Conservation (phyloP, 2,888 invertebrate species). For the Athrips mouffetella region DNA sequence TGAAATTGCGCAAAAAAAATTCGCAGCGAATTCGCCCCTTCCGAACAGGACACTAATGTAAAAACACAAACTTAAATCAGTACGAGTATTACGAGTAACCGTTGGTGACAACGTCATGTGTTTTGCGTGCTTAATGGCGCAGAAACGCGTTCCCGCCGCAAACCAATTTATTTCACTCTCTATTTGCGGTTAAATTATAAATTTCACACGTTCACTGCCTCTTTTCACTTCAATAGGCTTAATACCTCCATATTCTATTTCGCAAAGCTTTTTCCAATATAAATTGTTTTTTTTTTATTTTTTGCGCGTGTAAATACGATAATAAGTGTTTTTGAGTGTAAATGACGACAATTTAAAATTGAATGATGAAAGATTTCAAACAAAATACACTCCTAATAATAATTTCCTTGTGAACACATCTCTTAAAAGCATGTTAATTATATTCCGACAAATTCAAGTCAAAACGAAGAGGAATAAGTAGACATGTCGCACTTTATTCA, state of each 20-base stretch:
- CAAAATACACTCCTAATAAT: neutral
- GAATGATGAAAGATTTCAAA: neutral
- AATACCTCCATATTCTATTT: neutral
- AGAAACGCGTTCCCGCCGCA: neutral
- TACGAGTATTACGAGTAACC: too few relatives aligned
- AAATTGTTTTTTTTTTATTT: constrained; percentile 3
- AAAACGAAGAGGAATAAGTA: constrained; percentile 9
- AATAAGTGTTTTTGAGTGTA: too few relatives aligned
- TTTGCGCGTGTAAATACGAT: neutral
- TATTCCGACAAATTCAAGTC: constrained; percentile 1
- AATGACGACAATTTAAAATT: too few relatives aligned
- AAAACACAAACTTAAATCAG: too few relatives aligned
- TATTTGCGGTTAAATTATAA: neutral
- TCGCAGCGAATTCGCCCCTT: too few relatives aligned
- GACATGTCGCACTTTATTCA: constrained; percentile 53
- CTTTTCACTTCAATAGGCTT: constrained; percentile 33
- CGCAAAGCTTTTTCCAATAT: neutral
- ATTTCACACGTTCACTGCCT: constrained; percentile 40
- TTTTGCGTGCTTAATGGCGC: too few relatives aligned
- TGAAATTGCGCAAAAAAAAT: too few relatives aligned
- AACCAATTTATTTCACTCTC: neutral
- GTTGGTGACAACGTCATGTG: too few relatives aligned
- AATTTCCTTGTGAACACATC: neutral
- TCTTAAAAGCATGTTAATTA: neutral
- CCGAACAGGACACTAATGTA: too few relatives aligned